Evolutionary conservation across 2,888 invertebrate species (phyloP).

Genomic region (Thumatha senex): DNA sequence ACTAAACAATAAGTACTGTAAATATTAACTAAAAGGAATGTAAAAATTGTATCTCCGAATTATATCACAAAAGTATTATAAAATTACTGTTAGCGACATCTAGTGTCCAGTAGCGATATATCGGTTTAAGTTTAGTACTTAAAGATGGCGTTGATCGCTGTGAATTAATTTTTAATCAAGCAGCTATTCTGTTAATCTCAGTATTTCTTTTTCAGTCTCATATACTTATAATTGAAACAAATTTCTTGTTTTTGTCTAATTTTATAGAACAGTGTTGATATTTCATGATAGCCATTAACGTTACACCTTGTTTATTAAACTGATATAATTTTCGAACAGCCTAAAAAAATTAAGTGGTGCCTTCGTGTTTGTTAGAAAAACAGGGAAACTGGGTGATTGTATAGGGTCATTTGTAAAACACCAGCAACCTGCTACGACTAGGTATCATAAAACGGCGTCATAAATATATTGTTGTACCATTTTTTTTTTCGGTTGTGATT

Average conservation of each 20-base stretch:
- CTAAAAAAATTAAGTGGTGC: not conserved
- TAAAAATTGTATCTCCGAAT: constrained; percentile 29
- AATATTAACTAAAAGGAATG: constrained; percentile 19
- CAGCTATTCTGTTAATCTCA: constrained; percentile 33
- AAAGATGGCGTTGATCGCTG: constrained; percentile 29
- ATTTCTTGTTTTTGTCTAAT: too few relatives aligned
- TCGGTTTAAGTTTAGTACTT: constrained; percentile 23
- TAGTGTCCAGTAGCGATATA: constrained; percentile 18
- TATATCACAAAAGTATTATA: constrained; percentile 25
- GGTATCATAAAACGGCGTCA: too few relatives aligned
- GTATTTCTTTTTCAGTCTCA: constrained; percentile 34
- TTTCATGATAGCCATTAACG: constrained; percentile 12
- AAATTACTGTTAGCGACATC: constrained; percentile 21
- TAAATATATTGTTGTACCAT: too few relatives aligned
- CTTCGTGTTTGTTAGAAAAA: not conserved
- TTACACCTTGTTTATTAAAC: constrained; percentile 30
- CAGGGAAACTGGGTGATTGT: too few relatives aligned
- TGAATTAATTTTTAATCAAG: constrained; percentile 22
- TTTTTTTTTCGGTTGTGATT: too few relatives aligned
- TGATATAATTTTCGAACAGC: constrained; percentile 7
- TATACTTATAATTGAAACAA: too few relatives aligned
- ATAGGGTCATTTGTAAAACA: too few relatives aligned
- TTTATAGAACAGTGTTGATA: too few relatives aligned
- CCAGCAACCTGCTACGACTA: too few relatives aligned
- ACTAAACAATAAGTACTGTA: constrained; percentile 24